Evolutionary conservation across 2,113 vertebrate species (phyloP), one percentile per base, ranked within the genome.

Genomic region (Misgurnus mizolepis): DNA sequence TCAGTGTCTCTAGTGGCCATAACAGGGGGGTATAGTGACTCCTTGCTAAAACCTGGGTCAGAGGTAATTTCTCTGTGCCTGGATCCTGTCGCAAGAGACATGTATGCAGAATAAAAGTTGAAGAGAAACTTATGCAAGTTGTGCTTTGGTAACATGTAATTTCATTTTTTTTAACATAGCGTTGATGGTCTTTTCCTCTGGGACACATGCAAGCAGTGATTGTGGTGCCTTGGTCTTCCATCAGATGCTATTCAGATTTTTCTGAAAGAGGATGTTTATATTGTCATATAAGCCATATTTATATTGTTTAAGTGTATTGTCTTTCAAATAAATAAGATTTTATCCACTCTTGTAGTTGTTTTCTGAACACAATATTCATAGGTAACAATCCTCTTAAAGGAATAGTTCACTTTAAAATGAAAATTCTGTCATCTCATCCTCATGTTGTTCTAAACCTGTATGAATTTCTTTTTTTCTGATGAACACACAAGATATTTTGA

Each of bases 11-110:
- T 81, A 76, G 82, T 86, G 84, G 82, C 84, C 82, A 83, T 81
- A 47, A 79, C 8, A 53, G 82, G 55, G 60, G 79, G 85, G 62
- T 84, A 86, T 0, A 86, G 39, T 14, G 69, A 82, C 4, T 4
- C 34, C 76, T 82, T 77, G 82, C 67, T 68, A 68, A 80, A 82
- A 80, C 71, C 34, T 62, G 47, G 79, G 18, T 71, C 79, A 77
- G 39, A 8, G n/a, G 39, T 68, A 40, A 11, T 67, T 4, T 62
- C 4, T 43, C 49, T 79, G 40, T 40, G 56, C 79, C 79, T 76
- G 61, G 71, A 82, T 83, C 80, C 76, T 83, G 76, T 90, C 86
- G 88, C 80, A 85, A 89, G 89, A 75, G 6, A 90, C 89, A 91
- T 43, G 5, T 14, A 12, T 34, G 43, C 15, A 17, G 15, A 55